Base-by-base conservation (phyloP, 2,113 vertebrate genomes). In the Paralichthys olivaceus region DNA sequence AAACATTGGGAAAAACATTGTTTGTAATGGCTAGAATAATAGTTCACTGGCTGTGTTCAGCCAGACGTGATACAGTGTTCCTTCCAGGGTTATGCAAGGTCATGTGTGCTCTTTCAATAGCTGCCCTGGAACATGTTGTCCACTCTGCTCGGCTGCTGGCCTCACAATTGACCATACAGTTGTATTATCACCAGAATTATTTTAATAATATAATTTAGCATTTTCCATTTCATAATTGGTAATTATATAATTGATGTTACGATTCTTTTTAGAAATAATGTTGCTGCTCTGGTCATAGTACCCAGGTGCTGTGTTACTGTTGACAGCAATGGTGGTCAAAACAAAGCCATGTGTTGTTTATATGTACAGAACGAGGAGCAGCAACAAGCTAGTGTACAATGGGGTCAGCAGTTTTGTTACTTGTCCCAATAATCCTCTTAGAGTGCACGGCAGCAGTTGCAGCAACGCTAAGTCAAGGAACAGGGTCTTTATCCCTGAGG, bases 381-480 rank as follows among this genome's bases (percentile, higher is more conserved):
- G 45, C 57, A 75, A 54, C 66, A 69, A n/a, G 62, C 53, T 74
- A n/a, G 7, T 60, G 32, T 60, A n/a, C 84, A 92, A 92, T 85
- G 75, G 83, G 82, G 84, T 91, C 87, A 83, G 72, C 79, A 74
- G 66, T 87, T 84, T 91, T 91, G 72, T 72, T 83, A 79, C 87
- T 84, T 80, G 72, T 65, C 54, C 72, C 49, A 20, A 40, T 94
- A 94, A 94, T 91, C 93, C 86, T 90, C 90, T 94, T 94, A 91
- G 34, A 80, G 78, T 64, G 32, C 4, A 60, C 78, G 77, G 84
- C 84, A 85, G 79, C 81, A 77, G 40, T 78, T 56, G 71, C 65
- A 67, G 75, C 37, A 6, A 49, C 45, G 69, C 73, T 85, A 79
- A 84, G 80, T 85, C 83, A 84, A 77, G 81, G 49, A 89, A 73